phyloP scores from a whole-genome alignment of 2,113 vertebrate species.

The Heterotis niloticus region DNA sequence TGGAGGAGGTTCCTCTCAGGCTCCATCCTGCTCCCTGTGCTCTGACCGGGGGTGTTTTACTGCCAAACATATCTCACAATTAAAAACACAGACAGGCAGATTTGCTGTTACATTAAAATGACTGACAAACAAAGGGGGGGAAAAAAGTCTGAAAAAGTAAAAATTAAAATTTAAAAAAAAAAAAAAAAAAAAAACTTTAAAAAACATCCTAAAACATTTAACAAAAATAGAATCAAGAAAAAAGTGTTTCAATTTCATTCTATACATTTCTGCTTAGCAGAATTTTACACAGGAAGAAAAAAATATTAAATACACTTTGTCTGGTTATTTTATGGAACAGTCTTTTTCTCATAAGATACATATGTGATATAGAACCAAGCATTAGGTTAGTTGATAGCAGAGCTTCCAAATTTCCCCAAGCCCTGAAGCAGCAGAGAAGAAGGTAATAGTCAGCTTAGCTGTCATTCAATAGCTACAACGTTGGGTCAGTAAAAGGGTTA shows the following conservation, averaged over 20 bases:
- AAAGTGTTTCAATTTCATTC: slow-evolving; percentile 38
- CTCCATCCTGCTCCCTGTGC: slow-evolving; percentile 1
- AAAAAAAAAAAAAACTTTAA: slow-evolving; percentile 32
- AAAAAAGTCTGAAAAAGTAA: slow-evolving; percentile 8
- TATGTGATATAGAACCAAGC: slow-evolving; percentile 34
- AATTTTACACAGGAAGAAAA: slow-evolving; percentile 38
- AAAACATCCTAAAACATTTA: slow-evolving; percentile 44
- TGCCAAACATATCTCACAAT: slow-evolving; percentile 22
- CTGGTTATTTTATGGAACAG: slow-evolving; percentile 31
- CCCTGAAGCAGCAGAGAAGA: slow-evolving; percentile 50
- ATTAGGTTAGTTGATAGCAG: slow-evolving; percentile 37
- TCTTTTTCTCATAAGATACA: slow-evolving; percentile 33
- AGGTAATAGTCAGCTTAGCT: slow-evolving; percentile 53
- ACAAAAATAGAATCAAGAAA: slow-evolving; percentile 34
- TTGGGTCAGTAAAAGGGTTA: slow-evolving; percentile 26
- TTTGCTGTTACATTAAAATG: slow-evolving; percentile 22
- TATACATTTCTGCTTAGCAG: slow-evolving; percentile 61
- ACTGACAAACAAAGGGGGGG: slow-evolving; percentile 12
- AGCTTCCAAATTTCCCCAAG: slow-evolving; percentile 35
- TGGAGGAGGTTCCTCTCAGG: background rate
- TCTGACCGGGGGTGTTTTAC: slow-evolving; percentile 25
- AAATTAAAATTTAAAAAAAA: slow-evolving; percentile 25
- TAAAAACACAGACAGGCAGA: slow-evolving; percentile 30
- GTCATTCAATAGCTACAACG: slow-evolving; percentile 35
- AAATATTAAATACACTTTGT: slow-evolving; percentile 32